Evolutionary conservation across 2,113 vertebrate species (phyloP), one percentile per base, ranked within the genome.

Genomic region (Garra rufa): DNA sequence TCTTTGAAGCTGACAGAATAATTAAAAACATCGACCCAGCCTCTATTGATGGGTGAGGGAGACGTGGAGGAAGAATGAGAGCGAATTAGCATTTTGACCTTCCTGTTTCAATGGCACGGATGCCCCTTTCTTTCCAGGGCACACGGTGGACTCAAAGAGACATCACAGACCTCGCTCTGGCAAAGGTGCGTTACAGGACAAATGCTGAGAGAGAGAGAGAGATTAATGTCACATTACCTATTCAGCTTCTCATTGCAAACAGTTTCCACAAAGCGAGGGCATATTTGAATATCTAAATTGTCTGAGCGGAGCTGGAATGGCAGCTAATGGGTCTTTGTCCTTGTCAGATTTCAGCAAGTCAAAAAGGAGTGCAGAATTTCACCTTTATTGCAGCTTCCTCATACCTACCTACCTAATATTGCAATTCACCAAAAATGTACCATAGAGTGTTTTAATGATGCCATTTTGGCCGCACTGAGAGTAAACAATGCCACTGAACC

Each of bases 201-300:
- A 78, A 63, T 85, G 76, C 57, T 81, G 38, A 44, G 21, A 71
- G 5, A 21, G 48, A 85, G 82, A 84, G 89, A 88, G 87, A 92
- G 89, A 93, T 94, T 92, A 89, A 91, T 92, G 90, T 88, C 89
- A 87, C 81, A 93, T 93, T 92, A 92, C 89, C 83, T 24, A 57
- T 91, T 91, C 91, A 87, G 88, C 88, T 91, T 91, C 91, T 93
- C 91, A 91, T 93, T 93, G 92, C 90, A 90, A 91, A 91, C 90
- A 89, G 91, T 92, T 95, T 92, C 88, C 87, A 44, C 92, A 87
- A 86, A 91, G 92, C 92, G 81, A 87, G 75, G 86, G 74, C 86
- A 83, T 90, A 94, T 95, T 94, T 94, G 93, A 95, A 94, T 93
- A 91, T 91, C 89, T 92, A 92, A 93, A 94, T 93, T 94, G 92